Evolutionary conservation across 2,888 invertebrate genomes (phyloP).

Genomic region (Flexamia atlantica): DNA sequence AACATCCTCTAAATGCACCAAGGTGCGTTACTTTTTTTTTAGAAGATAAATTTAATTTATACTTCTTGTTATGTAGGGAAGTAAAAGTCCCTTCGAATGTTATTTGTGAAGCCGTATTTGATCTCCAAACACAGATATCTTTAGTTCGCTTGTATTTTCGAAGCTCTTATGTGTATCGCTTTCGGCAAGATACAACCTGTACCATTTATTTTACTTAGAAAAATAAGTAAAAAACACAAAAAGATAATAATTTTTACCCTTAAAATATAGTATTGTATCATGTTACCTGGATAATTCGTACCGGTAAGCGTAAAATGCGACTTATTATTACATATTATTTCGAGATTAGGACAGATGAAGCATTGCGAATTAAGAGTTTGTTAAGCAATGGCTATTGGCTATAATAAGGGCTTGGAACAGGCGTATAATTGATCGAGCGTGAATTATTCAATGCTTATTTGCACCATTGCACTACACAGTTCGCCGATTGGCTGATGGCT

Average conservation of each 20-base stretch:
- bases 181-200: too few relatives aligned
- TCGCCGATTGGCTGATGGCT: not conserved
- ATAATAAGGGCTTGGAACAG: not conserved
- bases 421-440: not conserved
- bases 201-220: too few relatives aligned
- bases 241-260: too few relatives aligned
- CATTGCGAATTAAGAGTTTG: not conserved
- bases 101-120: not conserved
- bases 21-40: too few relatives aligned
- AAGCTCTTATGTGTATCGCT: not conserved
- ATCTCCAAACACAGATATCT: not conserved
- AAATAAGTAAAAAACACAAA: too few relatives aligned
- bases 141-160: not conserved
- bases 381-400: not conserved
- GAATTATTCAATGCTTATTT: not conserved
- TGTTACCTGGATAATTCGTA: too few relatives aligned
- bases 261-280: too few relatives aligned
- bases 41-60: too few relatives aligned
- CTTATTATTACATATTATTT: too few relatives aligned
- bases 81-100: not conserved
- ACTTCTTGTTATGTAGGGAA: too few relatives aligned
- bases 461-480: not conserved
- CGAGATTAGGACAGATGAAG: not conserved
- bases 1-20: too few relatives aligned
- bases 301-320: too few relatives aligned